These are phyloP conservation scores for Leptarthrus brevirostris DNA, from an alignment of 2,888 invertebrate genomes.

Conservation along the genomic window DNA sequence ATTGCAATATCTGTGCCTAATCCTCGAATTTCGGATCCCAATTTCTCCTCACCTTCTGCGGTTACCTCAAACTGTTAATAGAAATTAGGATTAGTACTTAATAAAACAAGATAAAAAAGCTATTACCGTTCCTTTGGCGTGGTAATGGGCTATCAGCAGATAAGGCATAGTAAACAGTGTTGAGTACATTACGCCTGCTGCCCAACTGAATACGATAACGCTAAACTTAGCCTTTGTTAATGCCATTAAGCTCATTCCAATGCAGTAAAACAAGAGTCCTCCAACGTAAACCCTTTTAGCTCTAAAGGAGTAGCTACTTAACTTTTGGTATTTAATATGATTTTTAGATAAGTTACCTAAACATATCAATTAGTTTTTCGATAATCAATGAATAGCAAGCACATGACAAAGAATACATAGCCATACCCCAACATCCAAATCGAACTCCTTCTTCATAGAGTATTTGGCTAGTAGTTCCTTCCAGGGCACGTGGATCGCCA, in stretches of 20 bases:
- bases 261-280: constrained; percentile 87
- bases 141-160: constrained; percentile 92
- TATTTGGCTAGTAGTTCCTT: constrained; percentile 73
- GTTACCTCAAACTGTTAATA: constrained; percentile 72
- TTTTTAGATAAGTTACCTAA: constrained; percentile 70
- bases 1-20: constrained; percentile 95
- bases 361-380: constrained; percentile 83
- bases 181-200: constrained; percentile 97
- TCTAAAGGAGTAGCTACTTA: constrained; percentile 72
- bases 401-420: constrained; percentile 94
- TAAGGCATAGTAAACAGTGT: constrained; percentile 98
- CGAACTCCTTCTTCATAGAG: constrained; percentile 92
- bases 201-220: constrained; percentile 90
- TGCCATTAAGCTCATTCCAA: constrained; percentile 90
- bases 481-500: constrained; percentile 73
- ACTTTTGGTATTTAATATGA: no score
- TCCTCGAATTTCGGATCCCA: constrained; percentile 79
- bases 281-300: constrained; percentile 89
- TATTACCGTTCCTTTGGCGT: constrained; percentile 86
- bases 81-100: neutral
- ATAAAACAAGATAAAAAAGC: neutral
- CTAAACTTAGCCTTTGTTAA: constrained; percentile 79
- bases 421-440: constrained; percentile 97
- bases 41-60: constrained; percentile 69
- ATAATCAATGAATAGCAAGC: constrained; percentile 91